These are phyloP conservation scores for Panulirus ornatus DNA, from an alignment of 1,140 invertebrate species.

Conservation along the genomic window DNA sequence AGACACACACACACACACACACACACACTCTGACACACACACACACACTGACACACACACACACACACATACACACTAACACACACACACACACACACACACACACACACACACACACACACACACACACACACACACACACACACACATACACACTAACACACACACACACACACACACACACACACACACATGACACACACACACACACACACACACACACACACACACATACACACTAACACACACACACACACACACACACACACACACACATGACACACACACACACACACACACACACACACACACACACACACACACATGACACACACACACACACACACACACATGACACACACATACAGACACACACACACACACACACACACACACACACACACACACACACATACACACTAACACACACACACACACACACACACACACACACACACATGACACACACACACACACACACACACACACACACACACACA, in stretches of 20 bases:
- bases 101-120: background rate
- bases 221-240: background rate
- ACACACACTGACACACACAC: background rate
- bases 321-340: no score
- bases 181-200: background rate
- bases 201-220: slow-evolving; percentile 7
- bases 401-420: no score
- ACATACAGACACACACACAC: no score
- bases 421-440: no score
- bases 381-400: no score
- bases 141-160: background rate
- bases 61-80: background rate
- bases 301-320: no score
- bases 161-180: background rate
- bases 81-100: background rate
- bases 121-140: background rate
- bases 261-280: no score
- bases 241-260: slow-evolving; percentile 2
- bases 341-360: no score
- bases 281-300: no score
- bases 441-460: no score
- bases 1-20: background rate
- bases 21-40: background rate
- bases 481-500: no score
- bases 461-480: no score